phyloP scores from a whole-genome alignment of 2,797 vertebrate genomes.

The Falco rusticolus region DNA sequence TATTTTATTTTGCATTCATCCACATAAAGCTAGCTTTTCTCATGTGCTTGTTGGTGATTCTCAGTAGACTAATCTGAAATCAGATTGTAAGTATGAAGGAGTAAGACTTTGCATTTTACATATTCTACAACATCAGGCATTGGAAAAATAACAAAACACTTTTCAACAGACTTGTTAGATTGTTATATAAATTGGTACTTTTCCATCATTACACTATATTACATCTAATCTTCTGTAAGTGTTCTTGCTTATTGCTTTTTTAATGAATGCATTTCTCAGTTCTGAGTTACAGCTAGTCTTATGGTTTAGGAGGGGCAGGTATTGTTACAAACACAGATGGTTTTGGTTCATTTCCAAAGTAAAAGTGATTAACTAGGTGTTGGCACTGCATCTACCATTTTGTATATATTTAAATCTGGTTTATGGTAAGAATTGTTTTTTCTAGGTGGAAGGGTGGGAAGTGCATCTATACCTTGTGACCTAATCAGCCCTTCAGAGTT shows the following conservation, averaged over 20 bases:
- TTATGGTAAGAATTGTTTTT: background rate
- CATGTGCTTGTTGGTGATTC: background rate
- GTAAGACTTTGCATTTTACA: background rate
- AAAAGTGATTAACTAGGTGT: background rate
- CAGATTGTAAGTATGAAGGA: background rate
- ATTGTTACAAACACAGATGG: background rate
- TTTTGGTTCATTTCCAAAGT: conserved; percentile 7
- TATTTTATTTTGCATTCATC: background rate
- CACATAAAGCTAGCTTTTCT: background rate
- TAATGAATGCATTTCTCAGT: background rate
- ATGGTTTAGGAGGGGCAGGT: conserved; percentile 23
- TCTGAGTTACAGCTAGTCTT: background rate
- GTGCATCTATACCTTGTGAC: background rate
- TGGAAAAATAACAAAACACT: background rate
- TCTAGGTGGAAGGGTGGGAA: background rate
- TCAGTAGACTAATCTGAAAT: background rate
- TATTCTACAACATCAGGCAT: background rate
- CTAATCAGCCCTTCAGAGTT: background rate
- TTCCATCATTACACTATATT: background rate
- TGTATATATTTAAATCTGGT: conserved; percentile 32
- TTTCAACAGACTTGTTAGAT: background rate
- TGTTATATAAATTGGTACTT: background rate
- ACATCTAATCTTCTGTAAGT: background rate
- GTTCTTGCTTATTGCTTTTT: conserved; percentile 12
- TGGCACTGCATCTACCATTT: background rate